phyloP scores from a whole-genome alignment of 1,140 invertebrate genomes.

The Antheraea pernyi region DNA sequence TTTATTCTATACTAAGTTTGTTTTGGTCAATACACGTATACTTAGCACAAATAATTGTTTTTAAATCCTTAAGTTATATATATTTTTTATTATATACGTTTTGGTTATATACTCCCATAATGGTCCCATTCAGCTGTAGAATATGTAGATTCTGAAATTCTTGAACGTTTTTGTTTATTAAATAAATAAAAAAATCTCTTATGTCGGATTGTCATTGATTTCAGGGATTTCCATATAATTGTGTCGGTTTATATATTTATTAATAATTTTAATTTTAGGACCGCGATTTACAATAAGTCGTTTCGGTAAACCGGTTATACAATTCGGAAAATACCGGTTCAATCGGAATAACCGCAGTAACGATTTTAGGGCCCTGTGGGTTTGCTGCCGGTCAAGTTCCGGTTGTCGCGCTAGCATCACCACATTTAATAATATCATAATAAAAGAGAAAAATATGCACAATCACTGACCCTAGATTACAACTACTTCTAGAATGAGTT shows the following conservation, averaged over 20 bases:
- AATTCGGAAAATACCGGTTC: slow-evolving; percentile 53
- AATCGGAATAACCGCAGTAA: slow-evolving; percentile 56
- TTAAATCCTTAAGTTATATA: too few species aligned
- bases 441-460: slow-evolving; percentile 49
- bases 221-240: too few species aligned
- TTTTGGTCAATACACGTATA: too few species aligned
- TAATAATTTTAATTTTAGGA: slow-evolving; percentile 27
- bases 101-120: too few species aligned
- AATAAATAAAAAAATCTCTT: too few species aligned
- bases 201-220: too few species aligned
- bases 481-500: background rate
- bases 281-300: slow-evolving; percentile 35
- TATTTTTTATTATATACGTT: too few species aligned
- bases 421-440: slow-evolving; percentile 52
- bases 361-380: slow-evolving; percentile 46
- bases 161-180: too few species aligned
- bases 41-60: too few species aligned
- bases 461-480: slow-evolving; percentile 41
- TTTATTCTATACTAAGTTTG: too few species aligned
- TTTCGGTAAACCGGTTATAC: slow-evolving; percentile 55
- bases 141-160: too few species aligned
- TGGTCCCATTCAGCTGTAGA: too few species aligned
- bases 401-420: slow-evolving; percentile 62
- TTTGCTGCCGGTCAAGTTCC: slow-evolving; percentile 49
- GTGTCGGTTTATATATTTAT: background rate